A percentile compares a stretch with the other conserved stretches of the same genome.
phyloP scores from a whole-genome alignment of 2,113 vertebrate genomes.

The Aythya baeri region DNA sequence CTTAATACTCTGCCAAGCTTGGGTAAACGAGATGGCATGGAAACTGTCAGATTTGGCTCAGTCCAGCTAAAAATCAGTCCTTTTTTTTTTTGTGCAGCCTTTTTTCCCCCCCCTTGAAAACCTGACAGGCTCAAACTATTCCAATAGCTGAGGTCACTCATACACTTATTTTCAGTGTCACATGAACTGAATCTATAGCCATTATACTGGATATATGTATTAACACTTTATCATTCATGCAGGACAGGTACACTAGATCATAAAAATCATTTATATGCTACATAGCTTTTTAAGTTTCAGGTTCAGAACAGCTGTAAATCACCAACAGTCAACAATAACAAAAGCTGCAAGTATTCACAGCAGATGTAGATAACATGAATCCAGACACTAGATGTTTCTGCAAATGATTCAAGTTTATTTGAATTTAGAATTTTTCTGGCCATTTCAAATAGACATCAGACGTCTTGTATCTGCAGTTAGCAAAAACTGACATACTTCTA shows the following conservation, averaged over 20 bases:
- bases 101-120: not conserved
- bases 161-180: not conserved
- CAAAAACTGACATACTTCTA: not conserved
- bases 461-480: not conserved
- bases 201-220: not conserved
- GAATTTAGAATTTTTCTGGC: not conserved
- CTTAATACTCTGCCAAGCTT: not conserved
- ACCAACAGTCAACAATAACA: not conserved
- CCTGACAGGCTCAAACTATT: not conserved
- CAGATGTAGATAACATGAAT: not conserved
- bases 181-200: not conserved
- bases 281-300: not conserved
- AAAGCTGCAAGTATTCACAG: not conserved
- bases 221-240: not conserved
- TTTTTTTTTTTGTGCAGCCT: not conserved
- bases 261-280: not conserved
- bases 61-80: not conserved
- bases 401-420: not conserved
- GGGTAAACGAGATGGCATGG: accelerated
- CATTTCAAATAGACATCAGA: not conserved
- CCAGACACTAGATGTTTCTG: not conserved
- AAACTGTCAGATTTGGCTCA: not conserved
- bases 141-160: not conserved
- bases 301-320: not conserved
- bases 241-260: not conserved